Evolutionary conservation across 2,888 invertebrate species (phyloP).

Genomic region (Heliconius cydno): DNA sequence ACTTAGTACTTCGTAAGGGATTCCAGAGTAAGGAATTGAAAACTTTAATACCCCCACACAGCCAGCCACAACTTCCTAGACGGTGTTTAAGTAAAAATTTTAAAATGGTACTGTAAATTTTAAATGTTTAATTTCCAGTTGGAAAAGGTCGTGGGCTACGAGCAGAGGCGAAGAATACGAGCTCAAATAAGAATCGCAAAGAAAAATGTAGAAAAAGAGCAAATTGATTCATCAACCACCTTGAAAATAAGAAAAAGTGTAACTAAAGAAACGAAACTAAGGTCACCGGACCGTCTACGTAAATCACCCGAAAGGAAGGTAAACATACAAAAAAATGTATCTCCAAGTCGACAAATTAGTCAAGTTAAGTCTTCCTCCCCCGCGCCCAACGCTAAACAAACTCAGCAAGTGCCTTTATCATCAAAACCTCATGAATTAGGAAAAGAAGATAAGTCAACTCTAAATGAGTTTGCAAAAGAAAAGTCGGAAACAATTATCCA

Average conservation of each 20-base stretch:
- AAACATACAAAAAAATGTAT: slow-evolving; percentile 56
- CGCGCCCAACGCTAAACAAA: slow-evolving; percentile 52
- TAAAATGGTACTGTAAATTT: neutral
- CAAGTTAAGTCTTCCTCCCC: slow-evolving; percentile 47
- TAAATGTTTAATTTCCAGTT: slow-evolving; percentile 77
- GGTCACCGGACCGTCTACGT: slow-evolving; percentile 59
- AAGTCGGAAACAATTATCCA: slow-evolving; percentile 49
- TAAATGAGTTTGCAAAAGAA: slow-evolving; percentile 65
- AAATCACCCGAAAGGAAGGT: slow-evolving; percentile 58
- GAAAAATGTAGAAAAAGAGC: slow-evolving; percentile 79
- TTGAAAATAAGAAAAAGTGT: slow-evolving; percentile 59
- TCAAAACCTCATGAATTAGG: slow-evolving; percentile 43
- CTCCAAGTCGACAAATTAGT: slow-evolving; percentile 57
- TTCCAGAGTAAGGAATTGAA: no score
- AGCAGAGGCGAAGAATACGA: slow-evolving; percentile 89
- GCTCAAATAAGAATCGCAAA: slow-evolving; percentile 89
- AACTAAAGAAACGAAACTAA: slow-evolving; percentile 53
- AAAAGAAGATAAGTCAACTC: slow-evolving; percentile 53
- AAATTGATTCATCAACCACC: slow-evolving; percentile 55
- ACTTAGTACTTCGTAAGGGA: no score
- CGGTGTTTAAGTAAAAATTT: neutral
- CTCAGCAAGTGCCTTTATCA: slow-evolving; percentile 31
- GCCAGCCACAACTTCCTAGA: no score
- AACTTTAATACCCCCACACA: no score
- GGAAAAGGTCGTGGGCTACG: slow-evolving; percentile 90